Evolutionary conservation across 2,888 invertebrate genomes (phyloP), one percentile per base, ranked within the genome.

Genomic region (Labia minor): DNA sequence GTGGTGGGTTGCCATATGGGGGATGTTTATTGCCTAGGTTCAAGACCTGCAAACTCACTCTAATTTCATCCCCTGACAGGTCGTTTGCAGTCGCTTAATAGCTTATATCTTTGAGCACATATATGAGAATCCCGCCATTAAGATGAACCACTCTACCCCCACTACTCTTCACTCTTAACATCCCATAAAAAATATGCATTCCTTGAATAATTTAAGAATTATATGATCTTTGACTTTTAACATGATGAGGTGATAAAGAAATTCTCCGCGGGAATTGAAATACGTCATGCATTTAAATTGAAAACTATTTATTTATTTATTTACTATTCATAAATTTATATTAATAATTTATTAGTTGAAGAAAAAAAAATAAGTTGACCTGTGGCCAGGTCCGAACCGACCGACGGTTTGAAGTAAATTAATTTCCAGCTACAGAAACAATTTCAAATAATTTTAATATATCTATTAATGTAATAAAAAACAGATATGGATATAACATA

Each of bases 41-140:
- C 49, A 49, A 49, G 49, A 49, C 49, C 49, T 49, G 49, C 49
- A 49, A 49, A 49, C 49, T 49, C 49, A 49, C 49, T 49, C 49
- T 49, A 49, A 49, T 49, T 49, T 16, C 49, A 49, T 49, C 49
- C 49, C 49, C 49, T 49, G 49, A 16, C 49, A 49, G 49, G 49
- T 49, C 49, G 49, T 49, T 49, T 49, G 49, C 8, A 2, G 49
- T 16, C 49, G 49, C 14, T 49, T 49, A 49, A 49, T 49, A 49
- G 49, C 49, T 49, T 49, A 49, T 49, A 49, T 49, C 49, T 14
- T 49, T 14, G n/a, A 49, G 16, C 49, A n/a, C 49, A 49, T 49
- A 49, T 49, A 49, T 49, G 49, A 49, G 49, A 49, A 49, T 3
- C 6, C 14, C 49, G 49, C 49, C 14, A 49, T 49, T 49, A 49